Conservation (phyloP, 2,113 vertebrate genomes). For the Oncorhynchus tshawytscha region DNA sequence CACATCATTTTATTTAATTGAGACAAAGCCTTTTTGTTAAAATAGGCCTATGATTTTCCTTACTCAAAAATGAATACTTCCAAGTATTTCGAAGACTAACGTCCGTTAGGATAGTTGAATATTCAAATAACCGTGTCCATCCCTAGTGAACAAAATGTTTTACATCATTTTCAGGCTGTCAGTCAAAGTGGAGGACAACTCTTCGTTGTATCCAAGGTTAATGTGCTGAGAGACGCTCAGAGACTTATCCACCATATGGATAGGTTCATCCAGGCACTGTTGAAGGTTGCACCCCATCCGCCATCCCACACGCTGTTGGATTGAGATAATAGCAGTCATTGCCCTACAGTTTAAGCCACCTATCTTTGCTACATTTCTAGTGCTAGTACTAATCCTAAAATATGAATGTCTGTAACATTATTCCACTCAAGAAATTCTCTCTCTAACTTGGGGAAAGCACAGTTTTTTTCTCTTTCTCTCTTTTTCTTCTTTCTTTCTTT, state of each 20-base stretch:
- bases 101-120: no score
- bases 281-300: conserved; percentile 68
- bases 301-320: conserved; percentile 57
- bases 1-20: no score
- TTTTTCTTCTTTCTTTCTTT: no score
- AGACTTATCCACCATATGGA: conserved; percentile 74
- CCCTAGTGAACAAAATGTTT: neutral
- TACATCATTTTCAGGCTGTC: conserved; percentile 54
- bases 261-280: conserved; percentile 73
- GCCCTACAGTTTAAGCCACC: conserved; percentile 1
- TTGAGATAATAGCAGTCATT: conserved; percentile 71
- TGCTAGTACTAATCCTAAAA: no score
- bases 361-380: neutral
- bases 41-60: no score
- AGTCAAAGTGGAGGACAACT: conserved; percentile 62
- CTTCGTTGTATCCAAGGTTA: conserved; percentile 74
- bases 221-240: conserved; percentile 69
- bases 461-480: no score
- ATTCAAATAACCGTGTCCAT: no score
- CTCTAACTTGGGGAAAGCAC: no score
- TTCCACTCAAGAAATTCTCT: no score
- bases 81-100: no score
- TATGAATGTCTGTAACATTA: neutral
- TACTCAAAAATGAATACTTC: no score
- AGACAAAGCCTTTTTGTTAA: no score